Evolutionary conservation across 1,140 invertebrate genomes (phyloP).

Genomic region (Drosophila malerkotliana): DNA sequence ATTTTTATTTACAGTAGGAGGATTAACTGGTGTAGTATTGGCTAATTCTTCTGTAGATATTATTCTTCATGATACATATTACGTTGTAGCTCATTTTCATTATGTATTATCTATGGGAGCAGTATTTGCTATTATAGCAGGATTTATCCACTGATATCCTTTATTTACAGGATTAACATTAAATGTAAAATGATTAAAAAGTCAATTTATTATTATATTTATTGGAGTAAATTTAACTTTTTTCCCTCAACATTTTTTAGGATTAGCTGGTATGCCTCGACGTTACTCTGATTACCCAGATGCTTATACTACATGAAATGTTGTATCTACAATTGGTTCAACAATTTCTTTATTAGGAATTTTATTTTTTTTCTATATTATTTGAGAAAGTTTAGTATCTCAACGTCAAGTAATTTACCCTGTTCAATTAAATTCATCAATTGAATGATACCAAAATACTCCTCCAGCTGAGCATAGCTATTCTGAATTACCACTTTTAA

Average conservation of each 20-base stretch:
- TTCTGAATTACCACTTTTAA: constrained; percentile 85
- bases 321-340: constrained; percentile 87
- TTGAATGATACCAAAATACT: constrained; percentile 86
- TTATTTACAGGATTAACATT: constrained; percentile 86
- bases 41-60: constrained; percentile 89
- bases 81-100: constrained; percentile 91
- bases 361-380: constrained; percentile 86
- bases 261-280: constrained; percentile 89
- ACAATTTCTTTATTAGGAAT: constrained; percentile 85
- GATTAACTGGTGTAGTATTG: constrained; percentile 85
- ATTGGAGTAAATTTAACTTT: constrained; percentile 90
- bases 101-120: constrained; percentile 88
- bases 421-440: constrained; percentile 84
- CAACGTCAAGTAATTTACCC: constrained; percentile 84
- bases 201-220: constrained; percentile 87
- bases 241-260: constrained; percentile 91
- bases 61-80: constrained; percentile 90
- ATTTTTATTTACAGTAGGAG: constrained; percentile 88
- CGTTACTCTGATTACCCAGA: constrained; percentile 90
- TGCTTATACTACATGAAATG: constrained; percentile 87
- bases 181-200: constrained; percentile 86
- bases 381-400: constrained; percentile 83
- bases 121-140: constrained; percentile 89
- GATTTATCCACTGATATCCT: constrained; percentile 88
- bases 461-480: constrained; percentile 86